Percentiles rank a stretch among this genome's conserved stretches.
These are phyloP conservation scores for Caerostris darwini DNA, from an alignment of 1,140 invertebrate genomes.

Conservation along the genomic window DNA sequence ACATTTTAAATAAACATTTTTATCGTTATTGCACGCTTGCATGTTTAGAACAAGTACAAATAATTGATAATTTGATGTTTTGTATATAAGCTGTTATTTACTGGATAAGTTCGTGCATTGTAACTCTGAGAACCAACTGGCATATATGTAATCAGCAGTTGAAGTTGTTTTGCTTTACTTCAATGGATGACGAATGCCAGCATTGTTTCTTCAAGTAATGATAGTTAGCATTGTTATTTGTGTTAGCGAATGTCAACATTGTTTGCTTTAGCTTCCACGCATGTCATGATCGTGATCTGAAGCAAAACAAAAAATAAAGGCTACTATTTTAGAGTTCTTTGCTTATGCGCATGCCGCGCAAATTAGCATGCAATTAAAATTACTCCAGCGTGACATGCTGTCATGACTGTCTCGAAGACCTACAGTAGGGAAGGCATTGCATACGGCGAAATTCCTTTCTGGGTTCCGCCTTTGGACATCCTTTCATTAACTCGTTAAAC, in stretches of 20 bases:
- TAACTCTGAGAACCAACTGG: no score
- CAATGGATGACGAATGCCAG: no score
- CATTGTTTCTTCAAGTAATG: background rate
- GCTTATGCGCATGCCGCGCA: background rate
- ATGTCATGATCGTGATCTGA: background rate
- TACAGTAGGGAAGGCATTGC: background rate
- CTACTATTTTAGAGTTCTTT: background rate
- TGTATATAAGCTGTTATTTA: no score
- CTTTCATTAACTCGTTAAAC: constrained; percentile 22
- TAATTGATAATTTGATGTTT: no score
- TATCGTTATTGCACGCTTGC: no score
- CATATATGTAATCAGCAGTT: no score
- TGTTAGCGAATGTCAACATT: background rate
- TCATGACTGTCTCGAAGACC: background rate
- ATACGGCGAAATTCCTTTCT: background rate
- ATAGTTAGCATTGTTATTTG: background rate
- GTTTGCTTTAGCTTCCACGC: no score
- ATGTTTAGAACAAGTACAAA: no score
- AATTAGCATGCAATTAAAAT: background rate
- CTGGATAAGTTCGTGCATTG: no score
- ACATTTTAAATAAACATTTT: no score
- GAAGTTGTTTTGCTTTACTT: no score
- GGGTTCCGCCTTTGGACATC: background rate
- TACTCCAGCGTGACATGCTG: background rate
- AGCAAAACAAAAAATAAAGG: background rate